Evolutionary conservation across 2,888 invertebrate genomes (phyloP), one percentile per base, ranked within the genome.

Genomic region (Ditylenchus weischeri): DNA sequence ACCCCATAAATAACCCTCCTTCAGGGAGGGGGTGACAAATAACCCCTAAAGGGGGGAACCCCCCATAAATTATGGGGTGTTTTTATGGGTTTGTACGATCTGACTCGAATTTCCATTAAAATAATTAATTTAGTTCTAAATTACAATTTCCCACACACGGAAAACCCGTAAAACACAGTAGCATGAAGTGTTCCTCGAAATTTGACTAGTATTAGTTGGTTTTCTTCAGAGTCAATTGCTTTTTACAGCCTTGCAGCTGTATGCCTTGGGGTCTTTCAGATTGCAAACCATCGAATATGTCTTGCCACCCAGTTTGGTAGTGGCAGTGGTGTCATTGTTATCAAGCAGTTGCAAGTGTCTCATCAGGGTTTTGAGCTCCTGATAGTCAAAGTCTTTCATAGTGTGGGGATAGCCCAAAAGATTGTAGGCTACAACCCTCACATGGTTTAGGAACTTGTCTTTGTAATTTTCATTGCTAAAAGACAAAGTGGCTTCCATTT

Each of bases 341-440:
- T 18, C 54, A 2, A 54, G 29, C 13, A 54, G 8, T 54, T 54
- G 23, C 23, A 54, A 21, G 54, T 54, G 54, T 54, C 54, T 21
- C 23, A 54, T 11, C 11, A 54, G 54, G 54, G 11, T 21, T 8
- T 54, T 54, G 54, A 54, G 54, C 54, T 54, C 54, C 23, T 21
- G 11, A 29, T 15, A 59, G 59, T 59, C 59, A 13, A 23, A 59
- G 19, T 59, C 59, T 19, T 49, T 54, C 65, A 65, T 65, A 11
- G 21, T 21, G 19, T 64, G 64, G 13, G 67, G 66, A 50, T 64
- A 68, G 38, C 62, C 68, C 23, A 68, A 59, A 15, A 68, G 51
- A 11, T 57, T 51, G 35, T 68, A 68, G 11, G 65, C 65, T 51
- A 68, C 29, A 1, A 63, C 29, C 5, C 68, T 58, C 15, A 50